Base-by-base conservation (phyloP, 1,140 invertebrate species). In the Brachionus sp. region DNA sequence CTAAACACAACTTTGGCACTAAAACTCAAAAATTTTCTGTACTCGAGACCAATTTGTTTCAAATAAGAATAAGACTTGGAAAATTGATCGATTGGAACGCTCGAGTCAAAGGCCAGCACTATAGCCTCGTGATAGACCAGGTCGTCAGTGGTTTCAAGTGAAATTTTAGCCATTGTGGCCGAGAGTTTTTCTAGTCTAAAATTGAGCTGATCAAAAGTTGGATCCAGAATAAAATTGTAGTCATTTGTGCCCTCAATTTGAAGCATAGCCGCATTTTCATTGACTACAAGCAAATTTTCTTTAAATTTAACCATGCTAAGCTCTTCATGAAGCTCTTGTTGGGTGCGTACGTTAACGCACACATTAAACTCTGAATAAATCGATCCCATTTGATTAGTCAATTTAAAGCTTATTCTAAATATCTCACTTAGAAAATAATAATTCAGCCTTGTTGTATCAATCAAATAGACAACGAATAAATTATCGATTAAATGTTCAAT, bases 401-500 rank as follows among this genome's bases (percentile, higher is more conserved):
- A 25, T 46, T 46, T 75, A 13, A 75, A 75, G 23, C n/a, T 50
- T 25, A 75, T 75, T 46, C 29, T 1, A 75, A 29, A 5, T 3
- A 75, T 2, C 5, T 75, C 70, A 16, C 39, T 75, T 7, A 75
- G 3, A 29, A 35, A 75, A 25, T 19, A 19, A 19, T n/a, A 35
- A 2, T 42, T 9, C 12, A 2, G 25, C n/a, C 0, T 0, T 12
- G 5, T 46, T 46, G 70, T 46, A n/a, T 75, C 46, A 3, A 25
- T 5, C 37, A 75, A 29, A 75, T 75, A 75, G 19, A 75, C 42
- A 25, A 75, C 25, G 12, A 75, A 75, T 29, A 75, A 75, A 25
- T 75, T 75, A 50, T 75, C 70, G 12, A 75, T 46, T 46, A 75
- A 25, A 46, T 75, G 25, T 13, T 75, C 70, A 9, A 75, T 46